Base-by-base conservation (phyloP, 2,888 invertebrate genomes). In the Pterostichus niger region DNA sequence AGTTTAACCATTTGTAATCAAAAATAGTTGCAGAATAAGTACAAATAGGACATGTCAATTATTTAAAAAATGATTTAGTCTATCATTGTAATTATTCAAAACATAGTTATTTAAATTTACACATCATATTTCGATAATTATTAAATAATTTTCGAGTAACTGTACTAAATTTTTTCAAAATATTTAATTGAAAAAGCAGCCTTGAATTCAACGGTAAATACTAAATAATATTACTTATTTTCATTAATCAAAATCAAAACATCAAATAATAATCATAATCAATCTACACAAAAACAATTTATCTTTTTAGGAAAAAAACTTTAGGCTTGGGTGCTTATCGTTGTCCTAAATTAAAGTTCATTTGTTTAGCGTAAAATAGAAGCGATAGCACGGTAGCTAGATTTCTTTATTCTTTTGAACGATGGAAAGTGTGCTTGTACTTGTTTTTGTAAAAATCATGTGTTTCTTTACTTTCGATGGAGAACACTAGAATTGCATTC, bases 401-500 rank as follows among this genome's bases (percentile, higher is more conserved):
- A 56, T 56, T 56, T 56, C 56, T 40, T 49, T 49, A 49, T 49
- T 49, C 11, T 64, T 64, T 6, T 13, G 40, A 71, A 40, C 52
- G 52, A 52, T 56, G 56, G 68, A 71, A 71, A 71, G 68, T 71
- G 64, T 24, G 11, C n/a, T 49, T 49, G 49, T 49, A 5, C 7
- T 49, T 49, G 64, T 35, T 64, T 61, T 64, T 64, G 33, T 33
- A 64, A 64, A 49, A 64, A 33, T 64, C 64, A 64, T 13, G 35
- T 71, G 44, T 71, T 56, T 44, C 68, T 40, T 35, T 40, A 64
- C 68, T 71, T 71, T 71, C 68, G 13, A 71, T 71, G 17, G 56
- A 24, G 56, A 52, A 52, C 52, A 52, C 6, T 52, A 13, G 13
- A n/a, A 52, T 17, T 56, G 68, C 68, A 71, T 71, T 71, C 68